Evolutionary conservation across 2,888 invertebrate species (phyloP), one percentile per base, ranked within the genome.

Genomic region (Sphaeridia pumilis): DNA sequence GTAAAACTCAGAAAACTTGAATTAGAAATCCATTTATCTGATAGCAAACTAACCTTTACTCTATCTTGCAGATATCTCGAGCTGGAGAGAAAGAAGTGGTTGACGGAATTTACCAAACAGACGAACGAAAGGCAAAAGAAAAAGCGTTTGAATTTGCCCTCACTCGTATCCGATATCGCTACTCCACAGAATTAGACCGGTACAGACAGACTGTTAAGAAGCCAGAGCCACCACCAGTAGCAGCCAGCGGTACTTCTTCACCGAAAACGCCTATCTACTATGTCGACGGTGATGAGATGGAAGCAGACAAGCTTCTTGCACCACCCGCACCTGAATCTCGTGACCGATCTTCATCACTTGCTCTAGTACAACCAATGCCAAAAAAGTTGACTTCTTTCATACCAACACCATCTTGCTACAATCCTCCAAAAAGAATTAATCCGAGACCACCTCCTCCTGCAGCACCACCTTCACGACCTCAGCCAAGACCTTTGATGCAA

Each of bases 151-250:
- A 36, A 22, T n/a, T 34, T 20, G 48, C 48, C 10, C 20, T 24
- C 3, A 25, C 25, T 24, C 38, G 36, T 17, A 14, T 48, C 3
- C 36, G 41, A 22, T 48, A 48, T n/a, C 25, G 35, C 10, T 38
- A 48, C 20, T 36, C 38, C 7, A 25, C 48, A 26, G 48, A 48
- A n/a, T 28, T 48, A 4, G 48, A 48, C 12, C 31, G 31, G 14
- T 31, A 10, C 7, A 31, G 14, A 31, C 7, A 31, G 7, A 31
- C 10, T 31, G n/a, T n/a, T n/a, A n/a, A n/a, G n/a, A n/a, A n/a
- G n/a, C n/a, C n/a, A n/a, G n/a, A n/a, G n/a, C n/a, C n/a, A n/a
- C n/a, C n/a, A n/a, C n/a, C n/a, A n/a, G 10, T 10, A 14, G 7
- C 31, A 10, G 31, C 31, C 31, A 31, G 14, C 14, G 31, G 14